phyloP scores from a whole-genome alignment of 2,797 vertebrate species.

The Neosilurus hyrtlii region DNA sequence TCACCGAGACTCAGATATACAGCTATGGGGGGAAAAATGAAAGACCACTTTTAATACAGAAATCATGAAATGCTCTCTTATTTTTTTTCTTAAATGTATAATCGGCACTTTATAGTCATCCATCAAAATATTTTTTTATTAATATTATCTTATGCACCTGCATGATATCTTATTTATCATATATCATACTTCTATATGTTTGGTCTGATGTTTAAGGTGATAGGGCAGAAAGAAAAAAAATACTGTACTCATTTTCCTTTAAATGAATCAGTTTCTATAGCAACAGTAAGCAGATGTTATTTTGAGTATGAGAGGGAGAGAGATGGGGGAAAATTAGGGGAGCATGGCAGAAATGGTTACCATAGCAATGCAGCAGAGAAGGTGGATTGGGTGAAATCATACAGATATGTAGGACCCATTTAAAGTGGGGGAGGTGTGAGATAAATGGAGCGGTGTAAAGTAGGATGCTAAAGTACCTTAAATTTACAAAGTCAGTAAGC shows the following conservation, averaged over 20 bases:
- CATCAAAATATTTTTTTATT: no score
- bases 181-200: constrained; percentile 1
- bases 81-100: no score
- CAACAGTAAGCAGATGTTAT: constrained; percentile 73
- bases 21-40: no score
- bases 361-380: constrained; percentile 72
- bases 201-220: constrained; percentile 2
- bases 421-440: constrained; percentile 47
- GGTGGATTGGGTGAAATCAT: constrained; percentile 64
- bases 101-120: no score
- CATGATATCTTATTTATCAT: not conserved
- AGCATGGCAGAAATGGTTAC: constrained; percentile 67
- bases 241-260: constrained; percentile 64
- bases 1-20: no score
- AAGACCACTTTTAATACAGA: no score
- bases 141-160: not conserved
- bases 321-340: constrained; percentile 64
- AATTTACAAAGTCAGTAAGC: not conserved
- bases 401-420: constrained; percentile 57
- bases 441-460: constrained; percentile 32
- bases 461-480: constrained; percentile 21
- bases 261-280: constrained; percentile 82
- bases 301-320: constrained; percentile 61
- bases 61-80: no score
- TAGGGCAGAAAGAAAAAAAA: constrained; percentile 9